phyloP scores from a whole-genome alignment of 1,140 invertebrate species.

The Pseudomyrmex dendroicus region DNA sequence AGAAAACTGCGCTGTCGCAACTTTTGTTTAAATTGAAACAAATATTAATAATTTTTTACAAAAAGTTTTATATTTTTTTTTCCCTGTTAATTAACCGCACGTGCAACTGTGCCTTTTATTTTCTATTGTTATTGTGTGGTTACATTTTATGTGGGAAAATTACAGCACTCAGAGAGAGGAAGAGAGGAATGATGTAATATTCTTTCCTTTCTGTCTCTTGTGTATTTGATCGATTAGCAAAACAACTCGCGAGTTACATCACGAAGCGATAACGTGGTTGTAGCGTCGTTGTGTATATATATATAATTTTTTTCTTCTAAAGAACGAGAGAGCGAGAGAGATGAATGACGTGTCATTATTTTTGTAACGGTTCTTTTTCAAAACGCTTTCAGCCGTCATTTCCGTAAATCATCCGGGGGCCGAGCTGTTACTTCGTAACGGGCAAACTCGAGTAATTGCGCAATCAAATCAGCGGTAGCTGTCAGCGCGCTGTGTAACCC shows the following conservation, averaged over 20 bases:
- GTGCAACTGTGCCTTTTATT: background rate
- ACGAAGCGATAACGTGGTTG: background rate
- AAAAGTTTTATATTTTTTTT: background rate
- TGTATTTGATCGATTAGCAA: background rate
- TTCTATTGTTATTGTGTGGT: background rate
- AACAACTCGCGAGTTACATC: background rate
- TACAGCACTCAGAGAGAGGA: no score
- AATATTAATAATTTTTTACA: background rate
- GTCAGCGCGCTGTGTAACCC: constrained; percentile 57
- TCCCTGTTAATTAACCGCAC: background rate
- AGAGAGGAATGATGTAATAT: background rate
- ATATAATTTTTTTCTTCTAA: constrained; percentile 4
- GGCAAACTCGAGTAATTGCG: constrained; percentile 58
- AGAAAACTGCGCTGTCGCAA: background rate
- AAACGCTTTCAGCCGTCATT: constrained; percentile 51
- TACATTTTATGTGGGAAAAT: background rate
- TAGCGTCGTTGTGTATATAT: background rate
- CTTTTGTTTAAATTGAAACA: constrained; percentile 13
- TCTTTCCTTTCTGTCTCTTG: background rate
- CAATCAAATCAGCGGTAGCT: constrained; percentile 58
- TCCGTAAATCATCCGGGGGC: constrained; percentile 52
- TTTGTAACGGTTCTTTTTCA: constrained; percentile 34
- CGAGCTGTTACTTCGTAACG: constrained; percentile 53
- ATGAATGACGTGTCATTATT: constrained; percentile 25
- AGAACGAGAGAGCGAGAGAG: background rate